phyloP scores from a whole-genome alignment of 2,888 invertebrate species.

The Hartigia nigra region DNA sequence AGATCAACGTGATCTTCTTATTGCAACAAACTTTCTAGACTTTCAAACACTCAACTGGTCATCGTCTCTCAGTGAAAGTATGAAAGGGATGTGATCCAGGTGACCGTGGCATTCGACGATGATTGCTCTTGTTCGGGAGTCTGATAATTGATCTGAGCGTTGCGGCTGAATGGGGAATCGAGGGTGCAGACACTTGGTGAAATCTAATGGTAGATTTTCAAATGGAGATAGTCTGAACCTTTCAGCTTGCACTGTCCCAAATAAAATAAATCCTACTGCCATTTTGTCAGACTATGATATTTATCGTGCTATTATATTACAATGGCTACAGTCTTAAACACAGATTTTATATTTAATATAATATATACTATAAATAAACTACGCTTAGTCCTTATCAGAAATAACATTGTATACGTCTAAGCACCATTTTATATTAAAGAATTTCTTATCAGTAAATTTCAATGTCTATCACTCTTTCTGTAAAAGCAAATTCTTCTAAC shows the following conservation, averaged over 20 bases:
- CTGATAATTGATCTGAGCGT: not conserved
- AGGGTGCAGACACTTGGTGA: not conserved
- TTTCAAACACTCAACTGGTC: constrained; percentile 56
- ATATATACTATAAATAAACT: not conserved
- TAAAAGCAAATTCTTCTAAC: not conserved
- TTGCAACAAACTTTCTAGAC: constrained; percentile 49
- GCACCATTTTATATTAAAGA: not conserved
- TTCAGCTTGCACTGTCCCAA: not conserved
- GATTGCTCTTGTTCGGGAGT: constrained; percentile 9
- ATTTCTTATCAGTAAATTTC: not conserved
- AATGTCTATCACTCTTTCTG: not conserved
- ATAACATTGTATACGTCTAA: not conserved
- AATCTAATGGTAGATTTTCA: not conserved
- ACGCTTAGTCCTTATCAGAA: not conserved
- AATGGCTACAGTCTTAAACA: not conserved
- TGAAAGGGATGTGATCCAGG: constrained; percentile 35
- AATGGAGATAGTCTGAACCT: not conserved
- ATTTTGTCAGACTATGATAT: not conserved
- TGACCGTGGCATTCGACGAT: constrained; percentile 46
- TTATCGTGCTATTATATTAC: not conserved
- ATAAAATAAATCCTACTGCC: not conserved
- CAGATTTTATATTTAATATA: not conserved
- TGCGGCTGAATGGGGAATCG: not conserved
- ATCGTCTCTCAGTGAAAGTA: constrained; percentile 57
- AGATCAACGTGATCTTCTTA: constrained; percentile 7